phyloP scores from a whole-genome alignment of 2,888 invertebrate species.

The Alcis repandata region DNA sequence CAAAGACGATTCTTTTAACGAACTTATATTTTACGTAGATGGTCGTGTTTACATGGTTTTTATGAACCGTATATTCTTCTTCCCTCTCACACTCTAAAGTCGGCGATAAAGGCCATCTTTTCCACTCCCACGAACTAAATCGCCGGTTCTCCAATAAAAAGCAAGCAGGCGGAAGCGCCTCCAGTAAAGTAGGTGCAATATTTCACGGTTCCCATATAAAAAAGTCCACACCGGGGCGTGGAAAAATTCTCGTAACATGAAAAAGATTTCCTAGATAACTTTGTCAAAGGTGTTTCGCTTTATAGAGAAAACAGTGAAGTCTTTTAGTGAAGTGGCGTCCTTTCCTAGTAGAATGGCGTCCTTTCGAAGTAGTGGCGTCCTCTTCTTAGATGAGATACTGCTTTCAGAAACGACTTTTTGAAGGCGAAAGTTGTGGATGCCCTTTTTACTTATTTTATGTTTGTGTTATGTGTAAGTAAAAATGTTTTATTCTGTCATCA shows the following conservation, averaged over 20 bases:
- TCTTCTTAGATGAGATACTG: slow-evolving; percentile 49
- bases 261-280: slow-evolving; percentile 70
- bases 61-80: not conserved
- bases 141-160: slow-evolving; percentile 37
- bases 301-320: slow-evolving; percentile 60
- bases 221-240: slow-evolving; percentile 38
- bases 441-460: slow-evolving; percentile 50
- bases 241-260: slow-evolving; percentile 54
- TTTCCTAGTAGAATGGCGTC: slow-evolving; percentile 51
- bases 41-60: not conserved
- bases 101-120: slow-evolving; percentile 34
- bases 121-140: slow-evolving; percentile 41
- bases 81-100: slow-evolving; percentile 10
- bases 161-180: slow-evolving; percentile 36
- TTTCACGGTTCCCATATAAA: slow-evolving; percentile 46
- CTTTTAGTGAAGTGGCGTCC: slow-evolving; percentile 37
- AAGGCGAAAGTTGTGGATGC: slow-evolving; percentile 40
- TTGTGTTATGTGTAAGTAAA: slow-evolving; percentile 20
- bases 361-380: slow-evolving; percentile 50
- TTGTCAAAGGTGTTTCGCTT: slow-evolving; percentile 67
- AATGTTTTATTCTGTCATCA: slow-evolving; percentile 41
- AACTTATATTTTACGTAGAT: not conserved
- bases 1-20: not conserved
- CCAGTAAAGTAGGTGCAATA: slow-evolving; percentile 50
- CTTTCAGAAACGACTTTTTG: slow-evolving; percentile 52